Base-by-base conservation (phyloP, 35 echinoderm and acorn worm genomes). In the Ptychodera flava region DNA sequence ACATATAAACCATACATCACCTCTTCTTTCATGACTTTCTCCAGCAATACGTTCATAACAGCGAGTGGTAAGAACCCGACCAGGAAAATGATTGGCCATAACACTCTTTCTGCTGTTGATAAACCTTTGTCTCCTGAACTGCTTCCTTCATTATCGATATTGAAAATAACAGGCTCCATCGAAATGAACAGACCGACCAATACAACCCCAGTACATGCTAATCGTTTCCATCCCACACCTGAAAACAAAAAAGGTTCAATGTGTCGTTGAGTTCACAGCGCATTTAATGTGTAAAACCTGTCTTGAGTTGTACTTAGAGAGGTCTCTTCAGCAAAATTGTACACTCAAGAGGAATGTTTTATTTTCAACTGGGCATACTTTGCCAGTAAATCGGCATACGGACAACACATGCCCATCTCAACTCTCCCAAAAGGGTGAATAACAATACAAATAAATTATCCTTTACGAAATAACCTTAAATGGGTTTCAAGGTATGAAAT, bases 81-180 rank as follows among this genome's bases (percentile, higher is more conserved):
- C 35, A 91, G 80, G 80, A 97, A 97, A 27, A 97, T 84, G 37
- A 97, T 84, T 31, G 95, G 95, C 95, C 95, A 97, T 16, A 97
- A 30, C 75, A 91, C 31, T 15, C 78, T 79, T 78, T 82, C 77
- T 0, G n/a, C 16, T 15, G 37, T 32, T 36, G 64, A 80, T 31
- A 86, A 28, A 31, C 78, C 77, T 0, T 30, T 76, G 32, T 36
- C 76, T 31, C 31, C 75, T 28, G 36, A 28, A 30, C 35, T 38
- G 30, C 76, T 77, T 29, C 79, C 64, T 14, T 76, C 36, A 29
- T 32, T 76, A 33, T 90, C 84, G 53, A 95, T 90, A 38, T 84
- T 93, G 35, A 91, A 97, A 16, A 97, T 97, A 16, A 88, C 91
- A 29, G 95, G 95, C 78, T 97, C 95, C 6, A 97, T 85, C 22